Evolutionary conservation across 2,113 vertebrate genomes (phyloP).

Genomic region (Lanius collurio): DNA sequence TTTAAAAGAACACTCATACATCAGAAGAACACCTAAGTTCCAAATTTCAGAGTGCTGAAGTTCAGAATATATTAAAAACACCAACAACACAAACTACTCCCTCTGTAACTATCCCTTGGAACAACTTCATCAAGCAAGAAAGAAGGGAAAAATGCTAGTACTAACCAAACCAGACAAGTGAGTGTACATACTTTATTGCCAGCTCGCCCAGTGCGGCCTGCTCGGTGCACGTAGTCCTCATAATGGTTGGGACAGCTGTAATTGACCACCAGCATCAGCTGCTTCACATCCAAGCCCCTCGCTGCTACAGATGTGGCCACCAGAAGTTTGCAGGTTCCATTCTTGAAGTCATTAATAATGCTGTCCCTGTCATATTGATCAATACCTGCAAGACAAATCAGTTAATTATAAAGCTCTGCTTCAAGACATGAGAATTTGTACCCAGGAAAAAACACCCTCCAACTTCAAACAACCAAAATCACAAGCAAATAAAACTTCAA

Average conservation of each 20-base stretch:
- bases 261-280: conserved; percentile 95
- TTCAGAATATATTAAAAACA: background rate
- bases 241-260: conserved; percentile 98
- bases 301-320: conserved; percentile 97
- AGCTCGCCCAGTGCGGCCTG: conserved; percentile 92
- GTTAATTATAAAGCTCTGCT: background rate
- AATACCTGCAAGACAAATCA: conserved; percentile 79
- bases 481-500: background rate
- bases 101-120: background rate
- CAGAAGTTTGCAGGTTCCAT: conserved; percentile 91
- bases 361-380: conserved; percentile 98
- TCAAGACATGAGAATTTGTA: background rate
- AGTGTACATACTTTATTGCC: conserved; percentile 88
- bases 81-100: background rate
- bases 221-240: conserved; percentile 97
- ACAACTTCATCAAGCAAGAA: background rate
- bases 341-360: conserved; percentile 98
- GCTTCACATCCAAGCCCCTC: conserved; percentile 94
- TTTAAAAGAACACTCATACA: background rate
- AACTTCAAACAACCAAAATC: background rate
- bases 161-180: background rate
- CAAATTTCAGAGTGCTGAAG: background rate
- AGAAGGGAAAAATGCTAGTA: background rate
- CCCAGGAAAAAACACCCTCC: background rate
- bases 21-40: background rate